Evolutionary conservation across 2,888 invertebrate species (phyloP).

Genomic region (Diogma glabrata): DNA sequence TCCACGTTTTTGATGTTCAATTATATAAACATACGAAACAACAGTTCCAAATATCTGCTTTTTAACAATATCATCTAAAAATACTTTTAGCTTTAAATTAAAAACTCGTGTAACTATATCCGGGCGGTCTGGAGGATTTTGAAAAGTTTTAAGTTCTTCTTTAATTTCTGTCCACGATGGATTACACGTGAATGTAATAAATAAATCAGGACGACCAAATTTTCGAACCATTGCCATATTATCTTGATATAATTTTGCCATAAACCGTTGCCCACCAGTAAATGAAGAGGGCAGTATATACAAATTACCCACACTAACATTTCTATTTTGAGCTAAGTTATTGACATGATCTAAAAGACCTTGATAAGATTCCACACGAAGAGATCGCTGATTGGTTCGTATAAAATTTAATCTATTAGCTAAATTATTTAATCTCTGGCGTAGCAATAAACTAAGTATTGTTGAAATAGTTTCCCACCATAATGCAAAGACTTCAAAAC

Average conservation of each 20-base stretch:
- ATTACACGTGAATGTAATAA: no score
- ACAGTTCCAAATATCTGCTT: neutral
- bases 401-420: no score
- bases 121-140: neutral
- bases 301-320: neutral
- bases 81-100: neutral
- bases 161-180: no score
- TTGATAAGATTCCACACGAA: no score
- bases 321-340: neutral
- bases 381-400: no score
- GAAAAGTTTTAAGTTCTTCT: neutral
- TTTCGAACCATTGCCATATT: neutral
- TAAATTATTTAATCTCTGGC: neutral
- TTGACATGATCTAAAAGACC: neutral
- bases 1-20: no score
- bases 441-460: neutral
- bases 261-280: no score
- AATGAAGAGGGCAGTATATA: neutral
- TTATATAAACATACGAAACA: neutral
- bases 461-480: neutral
- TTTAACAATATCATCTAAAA: neutral
- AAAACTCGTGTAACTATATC: no score
- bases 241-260: no score
- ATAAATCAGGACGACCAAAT: no score
- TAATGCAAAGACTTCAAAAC: no score